Evolutionary conservation across 2,888 invertebrate species (phyloP), one percentile per base, ranked within the genome.

Genomic region (Synergus laeviventris): DNA sequence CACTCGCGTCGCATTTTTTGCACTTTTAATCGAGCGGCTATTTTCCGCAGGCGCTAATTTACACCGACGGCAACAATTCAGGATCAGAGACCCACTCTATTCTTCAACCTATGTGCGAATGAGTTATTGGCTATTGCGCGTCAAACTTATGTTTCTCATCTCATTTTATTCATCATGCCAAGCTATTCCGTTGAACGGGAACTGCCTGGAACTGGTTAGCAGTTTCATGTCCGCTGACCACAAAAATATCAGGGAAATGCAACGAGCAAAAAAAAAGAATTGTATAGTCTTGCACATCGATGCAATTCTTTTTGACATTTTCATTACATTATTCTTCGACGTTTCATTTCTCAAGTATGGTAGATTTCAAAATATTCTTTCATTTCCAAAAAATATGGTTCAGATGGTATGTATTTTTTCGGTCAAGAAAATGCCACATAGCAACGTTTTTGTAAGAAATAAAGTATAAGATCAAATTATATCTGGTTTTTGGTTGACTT

Each of bases 401-500:
- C 56, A 56, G 12, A 49, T 56, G 3, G 31, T 31, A 31, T 31
- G 31, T 56, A 56, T 73, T 38, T 14, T 73, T 49, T 18, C 21
- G 56, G n/a, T n/a, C 18, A 36, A 36, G 38, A 73, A 73, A 54
- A 56, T 36, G 8, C 2, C n/a, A 49, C 9, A 49, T 9, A 12
- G 1, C 2, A 49, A 49, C 16, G 1, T 70, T 31, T 84, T 84
- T 83, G 74, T 64, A 66, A 82, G 79, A 85, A 84, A 86, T 84
- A 87, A 85, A 83, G 83, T 82, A 82, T 77, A 79, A 80, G 84
- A 84, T 82, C 81, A 81, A 85, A 85, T 86, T 84, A 82, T 85
- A 82, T 81, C 82, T 84, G 85, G 84, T 85, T 84, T 85, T 83
- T 85, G 60, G 77, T 49, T 73, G 74, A 76, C 78, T 74, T 62